Conservation (phyloP, 2,888 invertebrate species). For the Choreutis nemorana region DNA sequence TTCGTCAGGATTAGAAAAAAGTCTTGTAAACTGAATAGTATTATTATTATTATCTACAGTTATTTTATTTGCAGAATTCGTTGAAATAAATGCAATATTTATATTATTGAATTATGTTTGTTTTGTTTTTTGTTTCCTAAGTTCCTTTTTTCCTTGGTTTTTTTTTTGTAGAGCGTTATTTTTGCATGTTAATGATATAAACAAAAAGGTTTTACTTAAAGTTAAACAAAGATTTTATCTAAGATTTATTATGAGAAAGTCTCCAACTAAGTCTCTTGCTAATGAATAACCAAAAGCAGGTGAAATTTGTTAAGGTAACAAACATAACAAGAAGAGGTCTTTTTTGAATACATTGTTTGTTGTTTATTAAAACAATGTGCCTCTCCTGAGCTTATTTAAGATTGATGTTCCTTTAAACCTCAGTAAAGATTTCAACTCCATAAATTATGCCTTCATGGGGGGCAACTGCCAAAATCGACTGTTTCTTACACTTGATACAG, state of each 20-base stretch:
- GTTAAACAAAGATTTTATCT: constrained; percentile 19
- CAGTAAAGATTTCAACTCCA: too few species aligned
- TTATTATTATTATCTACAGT: constrained; percentile 64
- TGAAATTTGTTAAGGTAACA: constrained; percentile 30
- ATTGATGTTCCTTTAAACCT: too few species aligned
- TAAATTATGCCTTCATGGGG: too few species aligned
- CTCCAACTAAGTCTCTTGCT: constrained; percentile 25
- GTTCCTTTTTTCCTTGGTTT: constrained; percentile 29
- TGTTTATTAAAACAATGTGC: too few species aligned
- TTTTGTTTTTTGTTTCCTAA: constrained; percentile 47
- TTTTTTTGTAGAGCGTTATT: constrained; percentile 5
- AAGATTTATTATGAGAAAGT: constrained; percentile 16
- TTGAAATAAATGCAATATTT: constrained; percentile 69
- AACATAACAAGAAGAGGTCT: too few species aligned
- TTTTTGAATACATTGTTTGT: too few species aligned
- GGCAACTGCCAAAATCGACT: too few species aligned
- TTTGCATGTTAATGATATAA: too few species aligned
- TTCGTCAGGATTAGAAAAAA: constrained; percentile 33
- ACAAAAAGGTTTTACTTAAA: constrained; percentile 8
- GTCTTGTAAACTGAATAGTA: constrained; percentile 62
- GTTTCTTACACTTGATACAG: too few species aligned
- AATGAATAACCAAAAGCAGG: constrained; percentile 30
- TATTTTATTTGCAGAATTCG: constrained; percentile 65
- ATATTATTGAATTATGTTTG: constrained; percentile 65
- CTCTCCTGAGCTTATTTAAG: too few species aligned